phyloP scores from a whole-genome alignment of 2,888 invertebrate genomes.

The Lysandra bellargus region DNA sequence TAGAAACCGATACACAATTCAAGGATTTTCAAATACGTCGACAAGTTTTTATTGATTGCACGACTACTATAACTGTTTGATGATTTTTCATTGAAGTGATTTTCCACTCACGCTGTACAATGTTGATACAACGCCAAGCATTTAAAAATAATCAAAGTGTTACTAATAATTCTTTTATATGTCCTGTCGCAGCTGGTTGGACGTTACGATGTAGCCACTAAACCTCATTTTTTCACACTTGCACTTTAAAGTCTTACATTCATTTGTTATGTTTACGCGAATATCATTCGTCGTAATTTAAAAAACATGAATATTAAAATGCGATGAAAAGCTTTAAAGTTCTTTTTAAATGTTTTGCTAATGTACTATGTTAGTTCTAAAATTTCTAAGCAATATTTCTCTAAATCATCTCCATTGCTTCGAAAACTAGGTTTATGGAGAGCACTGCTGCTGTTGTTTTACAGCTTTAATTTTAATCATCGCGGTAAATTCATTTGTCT shows the following conservation, averaged over 20 bases:
- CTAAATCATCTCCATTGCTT: background rate
- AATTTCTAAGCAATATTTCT: background rate
- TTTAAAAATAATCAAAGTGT: constrained; percentile 30
- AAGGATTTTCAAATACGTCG: constrained; percentile 28
- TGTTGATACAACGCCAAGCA: constrained; percentile 29
- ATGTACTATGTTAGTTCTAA: background rate
- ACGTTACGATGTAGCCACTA: constrained; percentile 10
- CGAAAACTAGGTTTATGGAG: background rate
- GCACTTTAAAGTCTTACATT: constrained; percentile 11
- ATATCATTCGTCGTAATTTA: background rate
- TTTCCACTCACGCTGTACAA: constrained; percentile 22
- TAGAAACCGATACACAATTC: background rate
- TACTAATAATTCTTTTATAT: constrained; percentile 29
- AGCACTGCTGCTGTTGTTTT: background rate
- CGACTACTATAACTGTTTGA: constrained; percentile 11
- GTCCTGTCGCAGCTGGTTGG: constrained; percentile 25
- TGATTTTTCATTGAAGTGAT: constrained; percentile 28
- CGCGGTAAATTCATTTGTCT: background rate
- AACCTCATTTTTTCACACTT: constrained; percentile 17
- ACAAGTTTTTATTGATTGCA: background rate
- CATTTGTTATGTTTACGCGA: constrained; percentile 3
- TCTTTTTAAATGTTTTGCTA: background rate
- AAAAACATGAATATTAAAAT: background rate
- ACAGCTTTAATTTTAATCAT: background rate
- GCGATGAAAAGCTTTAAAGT: background rate